Evolutionary conservation across 2,113 vertebrate genomes (phyloP).

Genomic region (Paralichthys olivaceus): DNA sequence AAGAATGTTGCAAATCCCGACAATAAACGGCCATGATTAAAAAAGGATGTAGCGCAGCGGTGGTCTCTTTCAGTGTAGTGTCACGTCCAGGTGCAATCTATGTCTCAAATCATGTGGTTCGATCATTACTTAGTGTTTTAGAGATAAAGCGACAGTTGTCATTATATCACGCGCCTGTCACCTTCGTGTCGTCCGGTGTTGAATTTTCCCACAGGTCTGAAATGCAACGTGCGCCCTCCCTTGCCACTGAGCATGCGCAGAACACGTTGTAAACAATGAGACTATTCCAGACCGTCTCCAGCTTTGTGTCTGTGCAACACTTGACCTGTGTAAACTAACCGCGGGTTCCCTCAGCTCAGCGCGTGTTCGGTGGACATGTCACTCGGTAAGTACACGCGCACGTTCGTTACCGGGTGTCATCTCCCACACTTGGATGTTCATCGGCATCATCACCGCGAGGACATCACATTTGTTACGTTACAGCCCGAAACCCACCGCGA

Average conservation of each 20-base stretch:
- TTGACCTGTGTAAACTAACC: slow-evolving; percentile 60
- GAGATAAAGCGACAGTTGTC: fast-evolving
- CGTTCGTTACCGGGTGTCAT: slow-evolving; percentile 58
- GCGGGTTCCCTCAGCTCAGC: slow-evolving; percentile 3
- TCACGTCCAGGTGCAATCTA: not conserved
- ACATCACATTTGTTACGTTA: slow-evolving; percentile 66
- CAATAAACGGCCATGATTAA: not conserved
- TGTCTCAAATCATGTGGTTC: not conserved
- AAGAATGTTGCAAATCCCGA: not conserved
- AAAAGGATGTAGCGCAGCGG: not conserved
- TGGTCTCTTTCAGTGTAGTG: not conserved
- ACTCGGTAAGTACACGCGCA: slow-evolving; percentile 75
- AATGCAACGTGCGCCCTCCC: slow-evolving; percentile 71
- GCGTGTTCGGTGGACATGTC: slow-evolving; percentile 58
- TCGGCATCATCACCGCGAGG: slow-evolving; percentile 61
- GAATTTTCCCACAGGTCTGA: slow-evolving; percentile 46
- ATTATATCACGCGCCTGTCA: not conserved
- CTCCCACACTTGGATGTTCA: slow-evolving; percentile 40
- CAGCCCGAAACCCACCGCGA: slow-evolving; percentile 60
- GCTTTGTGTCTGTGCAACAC: slow-evolving; percentile 78
- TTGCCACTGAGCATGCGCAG: slow-evolving; percentile 78
- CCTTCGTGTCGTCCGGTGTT: not conserved
- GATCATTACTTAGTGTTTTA: not conserved
- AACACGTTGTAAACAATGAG: slow-evolving; percentile 84
- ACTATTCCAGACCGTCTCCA: slow-evolving; percentile 78